Conservation (phyloP, 2,113 vertebrate genomes). For the Rhipidura dahli region DNA sequence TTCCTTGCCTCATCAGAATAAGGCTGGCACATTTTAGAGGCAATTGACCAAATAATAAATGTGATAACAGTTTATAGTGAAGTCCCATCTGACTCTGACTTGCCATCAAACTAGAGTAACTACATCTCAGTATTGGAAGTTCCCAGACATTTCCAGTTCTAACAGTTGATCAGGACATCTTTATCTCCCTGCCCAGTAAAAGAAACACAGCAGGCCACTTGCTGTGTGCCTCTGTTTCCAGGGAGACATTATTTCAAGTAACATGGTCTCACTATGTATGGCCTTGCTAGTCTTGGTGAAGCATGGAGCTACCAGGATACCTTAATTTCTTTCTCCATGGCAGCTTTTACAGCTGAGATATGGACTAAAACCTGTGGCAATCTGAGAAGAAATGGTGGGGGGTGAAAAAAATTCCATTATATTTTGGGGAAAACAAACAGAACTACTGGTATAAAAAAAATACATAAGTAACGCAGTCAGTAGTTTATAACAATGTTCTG, state of each 20-base stretch:
- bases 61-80: not conserved
- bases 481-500: not conserved
- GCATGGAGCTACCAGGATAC: not conserved
- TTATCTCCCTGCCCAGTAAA: not conserved
- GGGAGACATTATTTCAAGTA: not conserved
- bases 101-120: not conserved
- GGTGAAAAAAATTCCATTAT: not conserved
- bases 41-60: not conserved
- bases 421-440: not conserved
- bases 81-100: not conserved
- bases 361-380: not conserved
- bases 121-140: not conserved
- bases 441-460: not conserved
- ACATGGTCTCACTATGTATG: not conserved
- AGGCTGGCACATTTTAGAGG: not conserved
- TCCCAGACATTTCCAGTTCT: not conserved
- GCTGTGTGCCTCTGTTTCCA: not conserved
- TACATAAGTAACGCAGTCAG: too few species aligned
- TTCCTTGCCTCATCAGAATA: not conserved
- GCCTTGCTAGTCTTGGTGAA: not conserved
- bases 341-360: not conserved
- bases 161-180: not conserved
- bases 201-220: not conserved
- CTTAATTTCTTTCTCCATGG: not conserved
- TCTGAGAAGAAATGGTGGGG: not conserved